These are phyloP conservation scores for Azorinus chamasolen DNA, from an alignment of 2,888 invertebrate species.

Conservation along the genomic window DNA sequence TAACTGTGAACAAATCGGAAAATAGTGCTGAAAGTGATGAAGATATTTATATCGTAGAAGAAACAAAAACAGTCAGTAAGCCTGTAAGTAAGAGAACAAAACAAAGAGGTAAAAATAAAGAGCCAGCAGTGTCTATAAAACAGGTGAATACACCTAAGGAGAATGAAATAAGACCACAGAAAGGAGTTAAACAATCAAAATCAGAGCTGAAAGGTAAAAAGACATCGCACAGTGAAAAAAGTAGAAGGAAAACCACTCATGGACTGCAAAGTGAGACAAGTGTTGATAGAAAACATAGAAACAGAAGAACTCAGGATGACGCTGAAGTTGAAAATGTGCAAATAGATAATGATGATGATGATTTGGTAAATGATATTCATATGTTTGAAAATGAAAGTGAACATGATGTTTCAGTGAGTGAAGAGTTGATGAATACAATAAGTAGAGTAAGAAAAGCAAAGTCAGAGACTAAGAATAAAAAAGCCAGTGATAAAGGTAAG, in stretches of 20 bases:
- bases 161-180: neutral
- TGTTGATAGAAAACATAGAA: constrained; percentile 1
- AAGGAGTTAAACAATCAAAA: neutral
- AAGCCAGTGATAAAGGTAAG: neutral
- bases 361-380: neutral
- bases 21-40: constrained; percentile 17
- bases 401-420: no score
- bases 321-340: neutral
- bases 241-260: constrained; percentile 24
- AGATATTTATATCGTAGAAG: constrained; percentile 37
- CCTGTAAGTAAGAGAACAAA: neutral
- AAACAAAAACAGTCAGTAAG: constrained; percentile 9
- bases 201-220: constrained; percentile 18
- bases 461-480: constrained; percentile 5
- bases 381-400: neutral
- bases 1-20: neutral
- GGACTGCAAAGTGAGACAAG: neutral
- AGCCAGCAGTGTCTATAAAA: constrained; percentile 2
- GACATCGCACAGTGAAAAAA: constrained; percentile 8
- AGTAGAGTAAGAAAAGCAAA: constrained; percentile 7
- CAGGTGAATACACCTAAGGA: neutral
- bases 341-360: constrained; percentile 7
- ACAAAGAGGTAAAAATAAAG: neutral
- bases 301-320: constrained; percentile 19
- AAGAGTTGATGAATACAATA: neutral